Evolutionary conservation across 2,888 invertebrate genomes (phyloP), one percentile per base, ranked within the genome.

Genomic region (Dendrolimus pini): DNA sequence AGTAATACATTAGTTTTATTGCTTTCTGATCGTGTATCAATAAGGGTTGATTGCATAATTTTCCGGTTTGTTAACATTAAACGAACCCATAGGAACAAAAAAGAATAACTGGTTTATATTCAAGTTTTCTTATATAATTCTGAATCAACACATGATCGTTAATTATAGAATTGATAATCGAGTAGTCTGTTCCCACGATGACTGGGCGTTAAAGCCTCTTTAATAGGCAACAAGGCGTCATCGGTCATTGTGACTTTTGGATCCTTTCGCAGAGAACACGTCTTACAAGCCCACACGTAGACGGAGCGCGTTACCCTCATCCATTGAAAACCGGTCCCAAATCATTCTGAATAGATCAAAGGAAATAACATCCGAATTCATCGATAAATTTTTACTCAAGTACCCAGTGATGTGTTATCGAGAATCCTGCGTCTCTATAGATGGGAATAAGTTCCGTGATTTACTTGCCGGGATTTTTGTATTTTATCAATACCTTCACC

Each of bases 101-200:
- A 30, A 30, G 30, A 47, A 47, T 47, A 47, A 47, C 47, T 47
- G 47, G 47, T 47, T 47, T 47, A 30, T 30, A 30, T 30, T 30
- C 30, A 47, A 47, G 12, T 47, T 47, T 47, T 47, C 47, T 47
- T 47, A 47, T 47, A 47, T 47, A 47, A 47, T 47, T 12, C 9
- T 47, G 47, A 47, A 47, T 12, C 47, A 12, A 47, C 47, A 47
- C 12, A 47, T 47, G 47, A 47, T 47, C 47, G 47, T 62, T 62
- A 64, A 66, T 66, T 61, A 63, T 47, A 47, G 47, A 64, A 58
- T 57, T 59, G 58, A 65, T 57, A 65, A 61, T 56, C 62, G 59
- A 61, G 61, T 63, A 58, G 66, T 69, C 69, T 65, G 68, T 76
- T 76, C 76, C 72, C 75, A 76, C 75, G 73, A 63, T 63, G 66